These are phyloP conservation scores for Meloidogyne exigua DNA, from an alignment of 1,140 invertebrate species.

Conservation along the genomic window DNA sequence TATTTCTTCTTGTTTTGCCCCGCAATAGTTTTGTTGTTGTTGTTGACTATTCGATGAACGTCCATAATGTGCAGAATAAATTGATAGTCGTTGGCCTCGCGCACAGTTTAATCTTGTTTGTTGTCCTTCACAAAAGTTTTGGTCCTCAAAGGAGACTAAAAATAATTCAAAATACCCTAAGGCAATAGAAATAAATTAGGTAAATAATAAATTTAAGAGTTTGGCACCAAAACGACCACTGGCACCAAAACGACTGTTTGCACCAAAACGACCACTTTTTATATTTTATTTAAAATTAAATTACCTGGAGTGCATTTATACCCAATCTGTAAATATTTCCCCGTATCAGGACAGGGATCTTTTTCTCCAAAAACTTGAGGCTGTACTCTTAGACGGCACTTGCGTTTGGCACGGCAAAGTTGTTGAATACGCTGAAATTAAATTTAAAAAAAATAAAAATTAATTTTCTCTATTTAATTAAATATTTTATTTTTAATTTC, in stretches of 20 bases:
- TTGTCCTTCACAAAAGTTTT: constrained; percentile 54
- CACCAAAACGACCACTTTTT: neutral
- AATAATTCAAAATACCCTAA: too few species aligned
- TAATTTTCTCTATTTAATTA: neutral
- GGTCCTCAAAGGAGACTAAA: constrained; percentile 56
- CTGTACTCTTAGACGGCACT: constrained; percentile 48
- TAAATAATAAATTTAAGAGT: neutral
- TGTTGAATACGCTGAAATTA: constrained; percentile 49
- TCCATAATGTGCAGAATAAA: constrained; percentile 56
- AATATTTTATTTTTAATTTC: too few species aligned
- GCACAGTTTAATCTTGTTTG: constrained; percentile 44
- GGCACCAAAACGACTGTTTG: too few species aligned
- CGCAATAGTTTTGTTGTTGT: constrained; percentile 38
- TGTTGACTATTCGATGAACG: constrained; percentile 46
- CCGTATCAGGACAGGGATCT: constrained; percentile 49
- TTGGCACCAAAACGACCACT: neutral
- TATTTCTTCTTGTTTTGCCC: neutral
- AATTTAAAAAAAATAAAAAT: neutral
- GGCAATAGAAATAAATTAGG: too few species aligned
- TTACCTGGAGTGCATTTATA: constrained; percentile 55
- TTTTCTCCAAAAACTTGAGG: constrained; percentile 46
- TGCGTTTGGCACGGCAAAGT: constrained; percentile 48
- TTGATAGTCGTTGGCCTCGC: constrained; percentile 44
- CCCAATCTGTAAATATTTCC: constrained; percentile 53
- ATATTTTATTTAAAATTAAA: neutral